Conservation (phyloP, 2,888 invertebrate species). For the Acrobasis consociella region DNA sequence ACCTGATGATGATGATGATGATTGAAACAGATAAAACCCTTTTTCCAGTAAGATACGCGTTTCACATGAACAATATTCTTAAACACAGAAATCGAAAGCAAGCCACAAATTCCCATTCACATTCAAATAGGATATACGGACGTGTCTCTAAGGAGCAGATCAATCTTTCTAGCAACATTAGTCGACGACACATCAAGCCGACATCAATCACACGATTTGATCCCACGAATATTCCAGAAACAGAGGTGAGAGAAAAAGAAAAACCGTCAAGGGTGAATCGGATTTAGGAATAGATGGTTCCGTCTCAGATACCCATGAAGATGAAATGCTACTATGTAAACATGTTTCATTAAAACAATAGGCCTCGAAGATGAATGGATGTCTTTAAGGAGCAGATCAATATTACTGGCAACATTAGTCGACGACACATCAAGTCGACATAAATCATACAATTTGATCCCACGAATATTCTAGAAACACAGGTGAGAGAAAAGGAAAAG, state of each 20-base stretch:
- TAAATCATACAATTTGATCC: slow-evolving; percentile 66
- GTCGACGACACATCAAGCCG: slow-evolving; percentile 60
- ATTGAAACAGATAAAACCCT: no score
- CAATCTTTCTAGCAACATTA: slow-evolving; percentile 64
- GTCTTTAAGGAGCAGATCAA: slow-evolving; percentile 60
- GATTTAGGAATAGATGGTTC: not conserved
- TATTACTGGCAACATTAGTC: slow-evolving; percentile 62
- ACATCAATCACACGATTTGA: slow-evolving; percentile 69
- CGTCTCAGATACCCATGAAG: not conserved
- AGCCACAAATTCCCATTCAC: slow-evolving; percentile 24
- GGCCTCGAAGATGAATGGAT: slow-evolving; percentile 29
- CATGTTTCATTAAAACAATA: no score
- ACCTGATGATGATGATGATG: no score
- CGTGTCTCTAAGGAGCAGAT: slow-evolving; percentile 54
- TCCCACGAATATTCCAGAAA: slow-evolving; percentile 58
- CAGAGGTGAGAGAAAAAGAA: slow-evolving; percentile 52
- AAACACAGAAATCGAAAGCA: not conserved
- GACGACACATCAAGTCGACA: slow-evolving; percentile 62
- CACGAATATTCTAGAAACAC: slow-evolving; percentile 58
- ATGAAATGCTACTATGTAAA: no score
- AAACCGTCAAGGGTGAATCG: not conserved
- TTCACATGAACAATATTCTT: not conserved
- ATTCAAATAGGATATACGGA: slow-evolving; percentile 45
- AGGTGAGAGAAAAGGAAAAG: slow-evolving; percentile 48
- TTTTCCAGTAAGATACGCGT: not conserved